Base-by-base conservation (phyloP, 2,888 invertebrate genomes). In the Eupithecia exiguata region DNA sequence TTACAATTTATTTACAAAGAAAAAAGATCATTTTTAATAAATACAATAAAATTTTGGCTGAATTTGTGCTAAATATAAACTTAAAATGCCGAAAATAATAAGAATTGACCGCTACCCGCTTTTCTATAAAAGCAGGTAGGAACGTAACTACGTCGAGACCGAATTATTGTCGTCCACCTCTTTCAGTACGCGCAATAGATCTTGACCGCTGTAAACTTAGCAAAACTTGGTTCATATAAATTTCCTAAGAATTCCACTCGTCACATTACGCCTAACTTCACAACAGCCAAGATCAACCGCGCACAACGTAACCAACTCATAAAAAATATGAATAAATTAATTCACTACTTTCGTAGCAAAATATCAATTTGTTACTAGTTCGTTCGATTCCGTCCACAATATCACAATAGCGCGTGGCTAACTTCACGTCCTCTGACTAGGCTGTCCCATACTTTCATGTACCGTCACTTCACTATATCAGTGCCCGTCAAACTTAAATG, bases 31-130 rank as follows among this genome's bases (percentile, higher is more conserved):
- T 88, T 88, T 69, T 86, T 77, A 87, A 88, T 88, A 89, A 92
- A 93, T 93, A 92, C 89, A 91, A 89, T 87, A 83, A 86, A 82
- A 89, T 91, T 92, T 93, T 92, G 92, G 91, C 90, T 89, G 91
- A 84, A 78, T 81, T 80, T 76, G 78, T 78, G 78, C 77, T 74
- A 81, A 82, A 79, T 80, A 74, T 70, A 79, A 70, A 78, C 72
- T 77, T 82, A 77, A 79, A 80, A 81, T 77, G 80, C 78, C 78
- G 80, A 82, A 84, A 74, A 68, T 69, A 73, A 70, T 63, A 71
- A 14, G 53, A 69, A 66, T 74, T 63, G 68, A 65, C 69, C 70
- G 72, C 73, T 70, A 69, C 62, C 62, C 65, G 49, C 73, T 76
- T 72, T 74, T 43, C 72, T 74, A 74, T 58, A 69, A 70, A 75